A percentile compares a stretch with the other conserved stretches of the same genome.
phyloP scores from a whole-genome alignment of 2,888 invertebrate genomes.

The Taenaris catops region DNA sequence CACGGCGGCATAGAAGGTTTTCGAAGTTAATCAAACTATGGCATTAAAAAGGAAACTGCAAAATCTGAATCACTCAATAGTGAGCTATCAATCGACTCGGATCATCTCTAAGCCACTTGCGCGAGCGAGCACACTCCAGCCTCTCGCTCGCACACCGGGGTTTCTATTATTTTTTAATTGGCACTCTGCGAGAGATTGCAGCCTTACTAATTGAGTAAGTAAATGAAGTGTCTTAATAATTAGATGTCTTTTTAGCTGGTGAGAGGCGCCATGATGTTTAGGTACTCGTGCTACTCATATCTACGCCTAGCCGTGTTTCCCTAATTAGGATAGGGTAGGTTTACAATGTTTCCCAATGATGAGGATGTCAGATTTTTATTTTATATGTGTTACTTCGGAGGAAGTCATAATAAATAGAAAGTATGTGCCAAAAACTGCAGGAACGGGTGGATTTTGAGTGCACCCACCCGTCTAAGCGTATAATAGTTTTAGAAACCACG shows the following conservation, averaged over 20 bases:
- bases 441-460: no score
- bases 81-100: slow-evolving; percentile 39
- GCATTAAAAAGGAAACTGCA: slow-evolving; percentile 23
- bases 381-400: no score
- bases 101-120: slow-evolving; percentile 54
- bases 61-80: slow-evolving; percentile 34
- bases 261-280: slow-evolving; percentile 33
- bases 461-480: no score
- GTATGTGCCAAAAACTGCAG: no score
- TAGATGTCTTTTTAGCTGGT: slow-evolving; percentile 61
- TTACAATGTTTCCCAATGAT: slow-evolving; percentile 9
- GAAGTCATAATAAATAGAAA: no score
- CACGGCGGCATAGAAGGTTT: neutral
- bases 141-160: slow-evolving; percentile 53
- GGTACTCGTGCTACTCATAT: slow-evolving; percentile 21
- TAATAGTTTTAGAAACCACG: no score
- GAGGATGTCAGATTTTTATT: no score
- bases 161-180: slow-evolving; percentile 76
- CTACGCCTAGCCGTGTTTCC: slow-evolving; percentile 26
- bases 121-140: slow-evolving; percentile 40
- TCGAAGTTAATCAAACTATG: slow-evolving; percentile 16
- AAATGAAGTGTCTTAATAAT: slow-evolving; percentile 75
- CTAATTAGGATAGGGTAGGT: slow-evolving; percentile 26
- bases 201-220: slow-evolving; percentile 72
- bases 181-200: slow-evolving; percentile 62